phyloP scores from a whole-genome alignment of 2,888 invertebrate species.

The Holacanthella duospinosa region DNA sequence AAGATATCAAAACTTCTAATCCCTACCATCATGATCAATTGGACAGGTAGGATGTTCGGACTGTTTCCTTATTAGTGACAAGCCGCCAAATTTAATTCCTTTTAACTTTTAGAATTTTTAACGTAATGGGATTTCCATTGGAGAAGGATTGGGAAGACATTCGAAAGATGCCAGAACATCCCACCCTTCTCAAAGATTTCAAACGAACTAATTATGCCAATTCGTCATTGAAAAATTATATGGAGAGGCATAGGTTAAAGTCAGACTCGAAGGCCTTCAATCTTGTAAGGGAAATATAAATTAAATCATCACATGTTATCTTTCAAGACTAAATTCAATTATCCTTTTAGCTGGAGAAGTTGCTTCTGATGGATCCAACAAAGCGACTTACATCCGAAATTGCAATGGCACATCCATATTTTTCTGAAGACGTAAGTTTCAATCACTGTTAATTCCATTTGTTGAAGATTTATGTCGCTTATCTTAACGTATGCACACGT shows the following conservation, averaged over 20 bases:
- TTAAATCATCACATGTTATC: no score
- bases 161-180: slow-evolving; percentile 97
- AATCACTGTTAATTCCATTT: no score
- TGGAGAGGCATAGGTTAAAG: slow-evolving; percentile 90
- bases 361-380: slow-evolving; percentile 94
- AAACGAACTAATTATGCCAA: slow-evolving; percentile 81
- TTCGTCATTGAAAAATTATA: slow-evolving; percentile 83
- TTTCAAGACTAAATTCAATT: no score
- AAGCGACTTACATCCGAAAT: slow-evolving; percentile 93
- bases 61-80: no score
- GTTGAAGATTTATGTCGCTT: neutral
- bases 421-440: slow-evolving; percentile 62
- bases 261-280: slow-evolving; percentile 86
- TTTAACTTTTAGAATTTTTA: slow-evolving; percentile 66
- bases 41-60: slow-evolving; percentile 57
- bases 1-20: slow-evolving; percentile 98
- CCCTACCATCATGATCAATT: slow-evolving; percentile 99
- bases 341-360: slow-evolving; percentile 58
- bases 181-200: slow-evolving; percentile 87
- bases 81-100: no score
- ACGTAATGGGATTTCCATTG: slow-evolving; percentile 96
- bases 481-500: neutral
- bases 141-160: slow-evolving; percentile 99
- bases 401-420: slow-evolving; percentile 96
- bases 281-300: no score